Base-by-base conservation (phyloP, 2,797 vertebrate species). In the Nannoperca obscura region DNA sequence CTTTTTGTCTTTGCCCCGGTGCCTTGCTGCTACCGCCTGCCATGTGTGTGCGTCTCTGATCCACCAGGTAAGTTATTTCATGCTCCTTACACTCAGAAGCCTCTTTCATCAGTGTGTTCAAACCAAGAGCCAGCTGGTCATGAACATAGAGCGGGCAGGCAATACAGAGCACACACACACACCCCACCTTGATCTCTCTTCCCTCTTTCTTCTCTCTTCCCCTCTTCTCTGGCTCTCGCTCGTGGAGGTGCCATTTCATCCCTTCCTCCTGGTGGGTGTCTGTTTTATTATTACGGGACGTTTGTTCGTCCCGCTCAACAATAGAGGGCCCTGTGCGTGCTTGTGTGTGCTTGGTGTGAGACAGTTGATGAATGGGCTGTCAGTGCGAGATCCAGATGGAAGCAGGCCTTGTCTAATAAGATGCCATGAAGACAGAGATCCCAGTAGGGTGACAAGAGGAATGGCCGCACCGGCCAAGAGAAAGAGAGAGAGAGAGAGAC, bases 301-400 rank as follows among this genome's bases (percentile, higher is more conserved):
- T 76, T 78, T 77, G 73, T 42, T 68, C 30, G 3, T 85, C 57
- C 55, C 9, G 5, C 42, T 76, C 57, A 57, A 71, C 79, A 68
- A 71, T 77, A 68, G 76, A 77, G 61, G 53, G 63, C 80, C 71
- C 24, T 6, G 70, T 1, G 27, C 69, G 40, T 59, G 70, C 42
- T 9, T 17, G 50, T 66, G 76, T 82, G 80, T 78, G 76, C 81
- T 77, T 64, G 66, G 64, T 38, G 36, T 74, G 64, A 76, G 73
- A 81, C 66, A 44, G 79, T 82, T 92, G 90, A 93, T 92, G 85
- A 91, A 92, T 90, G 82, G 71, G 81, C 82, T 90, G 91, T 90
- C 90, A 77, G 74, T 2, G 55, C 22, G 15, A 0, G 67, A 84
- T 87, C 82, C 76, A 77, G 82, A 84, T 84, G 83, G 84, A 77